phyloP scores from a whole-genome alignment of 2,888 invertebrate species.

The Idaea straminata region DNA sequence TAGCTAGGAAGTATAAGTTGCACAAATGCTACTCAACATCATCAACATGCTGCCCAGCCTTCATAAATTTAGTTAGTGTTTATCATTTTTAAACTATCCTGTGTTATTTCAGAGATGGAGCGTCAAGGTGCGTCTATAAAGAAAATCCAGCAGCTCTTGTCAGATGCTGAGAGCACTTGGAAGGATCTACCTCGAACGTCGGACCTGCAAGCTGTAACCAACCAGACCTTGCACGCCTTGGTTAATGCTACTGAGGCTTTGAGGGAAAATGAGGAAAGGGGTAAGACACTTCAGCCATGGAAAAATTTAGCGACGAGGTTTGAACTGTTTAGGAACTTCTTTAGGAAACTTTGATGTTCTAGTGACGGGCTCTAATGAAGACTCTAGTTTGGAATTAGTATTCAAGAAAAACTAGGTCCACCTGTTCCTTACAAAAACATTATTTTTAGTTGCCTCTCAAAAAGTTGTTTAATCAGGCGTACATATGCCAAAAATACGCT shows the following conservation, averaged over 20 bases:
- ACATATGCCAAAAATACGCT: no score
- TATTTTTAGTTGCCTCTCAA: no score
- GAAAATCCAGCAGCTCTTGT: slow-evolving; percentile 61
- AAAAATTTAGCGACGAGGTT: no score
- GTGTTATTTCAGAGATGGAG: slow-evolving; percentile 57
- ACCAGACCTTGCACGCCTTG: slow-evolving; percentile 81
- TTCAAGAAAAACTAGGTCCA: not conserved
- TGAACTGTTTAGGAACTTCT: no score
- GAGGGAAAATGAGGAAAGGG: slow-evolving; percentile 60
- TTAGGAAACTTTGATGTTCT: no score
- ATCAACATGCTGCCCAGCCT: not conserved
- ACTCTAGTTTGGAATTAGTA: not conserved
- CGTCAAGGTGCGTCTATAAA: slow-evolving; percentile 67
- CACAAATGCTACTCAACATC: no score
- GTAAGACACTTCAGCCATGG: slow-evolving; percentile 44
- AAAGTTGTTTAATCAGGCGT: no score
- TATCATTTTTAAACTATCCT: not conserved
- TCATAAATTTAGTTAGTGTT: not conserved
- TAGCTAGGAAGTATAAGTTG: no score
- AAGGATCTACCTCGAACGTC: slow-evolving; percentile 72
- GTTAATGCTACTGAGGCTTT: slow-evolving; percentile 76
- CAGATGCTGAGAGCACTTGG: slow-evolving; percentile 71
- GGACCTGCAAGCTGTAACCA: slow-evolving; percentile 80
- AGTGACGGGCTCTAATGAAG: no score
- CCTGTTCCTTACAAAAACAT: no score